Percentiles rank a stretch among this genome's conserved stretches.
phyloP scores from a whole-genome alignment of 1,140 invertebrate species.

The Diachasmimorpha longicaudata region DNA sequence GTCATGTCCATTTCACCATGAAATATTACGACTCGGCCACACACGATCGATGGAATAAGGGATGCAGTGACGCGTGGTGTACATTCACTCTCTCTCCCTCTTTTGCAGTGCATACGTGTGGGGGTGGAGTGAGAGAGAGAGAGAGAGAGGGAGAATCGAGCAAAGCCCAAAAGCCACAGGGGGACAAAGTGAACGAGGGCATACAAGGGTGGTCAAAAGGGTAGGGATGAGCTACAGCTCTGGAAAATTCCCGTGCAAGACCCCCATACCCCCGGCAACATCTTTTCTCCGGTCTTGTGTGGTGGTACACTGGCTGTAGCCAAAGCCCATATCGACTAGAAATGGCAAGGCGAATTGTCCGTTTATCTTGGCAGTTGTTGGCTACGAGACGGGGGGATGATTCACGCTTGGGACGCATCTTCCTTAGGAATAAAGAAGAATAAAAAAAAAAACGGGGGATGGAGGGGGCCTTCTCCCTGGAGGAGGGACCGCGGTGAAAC shows the following conservation, averaged over 20 bases:
- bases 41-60: constrained; percentile 6
- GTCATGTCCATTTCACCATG: constrained; percentile 4
- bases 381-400: constrained; percentile 1
- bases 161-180: constrained; percentile 2
- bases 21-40: constrained; percentile 4
- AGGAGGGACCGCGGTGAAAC: constrained; percentile 13
- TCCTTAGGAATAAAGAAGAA: neutral
- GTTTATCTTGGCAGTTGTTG: constrained; percentile 13
- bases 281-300: neutral
- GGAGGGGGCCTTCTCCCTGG: neutral
- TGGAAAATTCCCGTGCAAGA: neutral
- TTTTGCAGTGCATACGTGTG: neutral
- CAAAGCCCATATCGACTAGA: neutral
- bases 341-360: constrained; percentile 15
- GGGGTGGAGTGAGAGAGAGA: neutral
- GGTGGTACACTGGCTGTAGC: neutral
- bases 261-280: neutral
- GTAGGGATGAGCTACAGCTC: neutral
- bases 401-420: constrained; percentile 18
- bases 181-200: constrained; percentile 8
- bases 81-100: neutral
- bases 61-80: constrained; percentile 4
- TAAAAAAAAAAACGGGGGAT: neutral
- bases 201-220: constrained; percentile 1
- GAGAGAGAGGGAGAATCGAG: neutral